Evolutionary conservation across 2,888 invertebrate species (phyloP).

Genomic region (Ommatoiulus sabulosus): DNA sequence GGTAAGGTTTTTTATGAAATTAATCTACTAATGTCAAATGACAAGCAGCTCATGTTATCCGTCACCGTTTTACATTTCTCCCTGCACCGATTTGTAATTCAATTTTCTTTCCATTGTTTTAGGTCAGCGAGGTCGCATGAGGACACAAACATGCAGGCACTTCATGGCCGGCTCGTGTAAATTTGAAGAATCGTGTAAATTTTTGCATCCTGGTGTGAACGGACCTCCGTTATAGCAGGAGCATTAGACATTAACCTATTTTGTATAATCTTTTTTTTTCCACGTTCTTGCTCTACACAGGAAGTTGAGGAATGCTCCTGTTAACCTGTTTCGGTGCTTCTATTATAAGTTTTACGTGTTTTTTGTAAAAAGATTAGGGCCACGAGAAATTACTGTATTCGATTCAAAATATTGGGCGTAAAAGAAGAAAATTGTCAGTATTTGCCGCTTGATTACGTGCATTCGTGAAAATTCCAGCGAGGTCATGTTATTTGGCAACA

Average conservation of each 20-base stretch:
- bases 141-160: constrained; percentile 74
- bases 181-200: constrained; percentile 84
- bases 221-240: constrained; percentile 58
- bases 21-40: too few species aligned
- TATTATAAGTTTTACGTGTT: background rate
- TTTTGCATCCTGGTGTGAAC: constrained; percentile 78
- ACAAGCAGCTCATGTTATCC: too few species aligned
- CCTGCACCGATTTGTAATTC: background rate
- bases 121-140: constrained; percentile 4
- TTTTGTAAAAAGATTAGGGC: background rate
- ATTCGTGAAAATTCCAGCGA: constrained; percentile 5
- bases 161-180: constrained; percentile 85
- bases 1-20: constrained; percentile 67
- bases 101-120: background rate
- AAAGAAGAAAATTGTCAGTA: background rate
- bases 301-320: background rate
- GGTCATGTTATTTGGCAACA: background rate
- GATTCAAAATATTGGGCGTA: background rate
- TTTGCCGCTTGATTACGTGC: background rate
- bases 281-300: background rate
- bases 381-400: background rate
- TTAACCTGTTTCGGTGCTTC: background rate
- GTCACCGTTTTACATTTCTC: background rate
- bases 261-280: constrained; percentile 10
- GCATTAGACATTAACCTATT: background rate